Conservation (phyloP, 2,113 vertebrate species). For the Pristiophorus japonicus region DNA sequence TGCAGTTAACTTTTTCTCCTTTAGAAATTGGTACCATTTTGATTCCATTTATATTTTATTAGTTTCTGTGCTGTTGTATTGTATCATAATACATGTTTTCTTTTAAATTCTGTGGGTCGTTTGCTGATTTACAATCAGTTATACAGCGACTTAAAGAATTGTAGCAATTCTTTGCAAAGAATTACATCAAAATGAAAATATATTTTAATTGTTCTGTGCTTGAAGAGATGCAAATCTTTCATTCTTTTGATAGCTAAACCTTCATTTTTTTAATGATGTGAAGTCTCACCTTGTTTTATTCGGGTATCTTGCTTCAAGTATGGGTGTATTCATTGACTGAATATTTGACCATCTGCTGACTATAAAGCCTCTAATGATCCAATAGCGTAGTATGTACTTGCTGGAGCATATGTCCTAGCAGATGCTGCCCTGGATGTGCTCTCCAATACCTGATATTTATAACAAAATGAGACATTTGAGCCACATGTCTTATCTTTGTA, state of each 20-base stretch:
- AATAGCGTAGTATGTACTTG: conserved; percentile 24
- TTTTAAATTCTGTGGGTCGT: background rate
- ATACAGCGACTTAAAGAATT: background rate
- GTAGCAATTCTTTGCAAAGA: background rate
- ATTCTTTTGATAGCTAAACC: too few relatives aligned
- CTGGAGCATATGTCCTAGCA: conserved; percentile 43
- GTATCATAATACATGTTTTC: background rate
- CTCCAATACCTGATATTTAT: conserved; percentile 33
- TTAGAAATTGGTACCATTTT: background rate
- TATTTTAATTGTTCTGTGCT: background rate
- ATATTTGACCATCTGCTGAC: conserved; percentile 18
- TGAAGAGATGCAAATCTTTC: background rate
- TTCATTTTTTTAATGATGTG: conserved; percentile 7
- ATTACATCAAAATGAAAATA: background rate
- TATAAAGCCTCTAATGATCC: conserved; percentile 38
- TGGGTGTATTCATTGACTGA: background rate
- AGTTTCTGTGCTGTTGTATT: background rate
- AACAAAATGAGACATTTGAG: conserved; percentile 38
- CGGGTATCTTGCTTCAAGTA: background rate
- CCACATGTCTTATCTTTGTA: conserved; percentile 39
- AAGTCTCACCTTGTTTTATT: conserved; percentile 18
- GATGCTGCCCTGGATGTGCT: conserved; percentile 42
- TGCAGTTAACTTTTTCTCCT: background rate
- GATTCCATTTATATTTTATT: background rate
- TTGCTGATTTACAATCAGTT: background rate